A percentile compares a stretch with the other conserved stretches of the same genome.
These are phyloP conservation scores for Drosophila sproati DNA, from an alignment of 1,140 invertebrate genomes.

Conservation along the genomic window DNA sequence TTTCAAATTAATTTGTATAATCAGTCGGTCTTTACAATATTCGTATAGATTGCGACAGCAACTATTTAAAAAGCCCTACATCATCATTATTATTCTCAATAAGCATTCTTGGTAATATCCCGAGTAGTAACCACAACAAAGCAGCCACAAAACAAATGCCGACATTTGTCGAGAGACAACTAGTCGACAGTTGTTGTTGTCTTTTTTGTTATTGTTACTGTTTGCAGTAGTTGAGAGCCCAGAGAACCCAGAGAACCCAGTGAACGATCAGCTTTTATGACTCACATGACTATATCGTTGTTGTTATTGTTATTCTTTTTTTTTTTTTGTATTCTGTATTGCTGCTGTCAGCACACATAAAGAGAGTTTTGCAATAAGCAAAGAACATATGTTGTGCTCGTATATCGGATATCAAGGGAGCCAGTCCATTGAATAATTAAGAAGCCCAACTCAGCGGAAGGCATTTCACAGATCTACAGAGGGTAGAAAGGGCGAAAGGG, in stretches of 20 bases:
- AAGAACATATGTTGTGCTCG: constrained; percentile 47
- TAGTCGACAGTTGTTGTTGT: background rate
- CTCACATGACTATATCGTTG: constrained; percentile 48
- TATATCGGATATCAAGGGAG: constrained; percentile 46
- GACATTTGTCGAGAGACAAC: background rate
- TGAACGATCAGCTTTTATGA: constrained; percentile 53
- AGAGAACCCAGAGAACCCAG: constrained; percentile 9
- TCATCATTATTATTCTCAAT: constrained; percentile 15
- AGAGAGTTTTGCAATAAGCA: constrained; percentile 60
- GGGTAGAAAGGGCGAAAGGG: background rate
- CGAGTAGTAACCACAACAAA: constrained; percentile 35
- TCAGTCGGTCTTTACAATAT: constrained; percentile 1
- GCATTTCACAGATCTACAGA: constrained; percentile 7
- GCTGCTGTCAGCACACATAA: constrained; percentile 49
- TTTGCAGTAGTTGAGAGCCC: background rate
- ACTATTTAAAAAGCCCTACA: constrained; percentile 42
- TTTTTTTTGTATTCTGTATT: constrained; percentile 11
- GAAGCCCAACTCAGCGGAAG: constrained; percentile 54
- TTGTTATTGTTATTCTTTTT: constrained; percentile 32
- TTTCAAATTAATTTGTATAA: constrained; percentile 26
- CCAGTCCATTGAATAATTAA: constrained; percentile 68
- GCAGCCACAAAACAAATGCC: constrained; percentile 6
- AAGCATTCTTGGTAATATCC: constrained; percentile 58
- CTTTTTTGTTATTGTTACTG: too few species aligned
- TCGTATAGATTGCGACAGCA: constrained; percentile 19